A percentile compares a stretch with the other conserved stretches of the same genome.
phyloP scores from a whole-genome alignment of 2,113 vertebrate genomes.

The Zingel zingel region DNA sequence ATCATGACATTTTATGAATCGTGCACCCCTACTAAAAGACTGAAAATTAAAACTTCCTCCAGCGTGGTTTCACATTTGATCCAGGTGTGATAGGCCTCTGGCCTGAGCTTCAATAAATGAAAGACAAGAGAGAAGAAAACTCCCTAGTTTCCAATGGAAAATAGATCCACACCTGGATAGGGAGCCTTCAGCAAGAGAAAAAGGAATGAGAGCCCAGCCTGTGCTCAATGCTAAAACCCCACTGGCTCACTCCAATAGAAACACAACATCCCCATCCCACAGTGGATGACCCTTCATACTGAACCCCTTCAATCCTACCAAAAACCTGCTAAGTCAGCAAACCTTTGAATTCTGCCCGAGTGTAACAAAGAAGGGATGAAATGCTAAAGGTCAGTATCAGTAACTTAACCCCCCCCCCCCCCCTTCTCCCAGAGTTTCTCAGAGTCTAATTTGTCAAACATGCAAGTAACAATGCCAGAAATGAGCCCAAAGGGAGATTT shows the following conservation, averaged over 20 bases:
- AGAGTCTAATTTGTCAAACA: conserved; percentile 79
- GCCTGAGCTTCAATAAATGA: conserved; percentile 59
- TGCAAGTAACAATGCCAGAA: conserved; percentile 76
- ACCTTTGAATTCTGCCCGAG: conserved; percentile 65
- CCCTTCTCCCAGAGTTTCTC: conserved; percentile 45
- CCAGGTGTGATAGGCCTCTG: conserved; percentile 58
- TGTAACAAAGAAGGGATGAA: conserved; percentile 55
- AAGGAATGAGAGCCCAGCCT: conserved; percentile 21
- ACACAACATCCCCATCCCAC: conserved; percentile 46
- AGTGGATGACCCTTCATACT: conserved; percentile 60
- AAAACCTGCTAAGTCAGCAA: conserved; percentile 76
- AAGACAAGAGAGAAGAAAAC: conserved; percentile 25
- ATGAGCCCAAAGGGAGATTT: conserved; percentile 75
- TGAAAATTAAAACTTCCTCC: conserved; percentile 63
- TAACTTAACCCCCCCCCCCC: conserved; percentile 1
- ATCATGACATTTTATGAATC: too few species aligned
- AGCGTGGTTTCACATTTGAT: conserved; percentile 59
- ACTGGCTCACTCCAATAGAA: conserved; percentile 39
- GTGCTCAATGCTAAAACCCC: conserved; percentile 45
- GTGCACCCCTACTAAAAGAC: conserved; percentile 9
- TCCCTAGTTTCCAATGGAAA: conserved; percentile 28
- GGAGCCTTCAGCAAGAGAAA: conserved; percentile 32
- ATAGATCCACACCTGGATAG: conserved; percentile 53
- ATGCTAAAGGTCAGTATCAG: conserved; percentile 66
- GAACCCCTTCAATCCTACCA: conserved; percentile 58